phyloP scores from a whole-genome alignment of 2,113 vertebrate genomes.

The Bungarus multicinctus region DNA sequence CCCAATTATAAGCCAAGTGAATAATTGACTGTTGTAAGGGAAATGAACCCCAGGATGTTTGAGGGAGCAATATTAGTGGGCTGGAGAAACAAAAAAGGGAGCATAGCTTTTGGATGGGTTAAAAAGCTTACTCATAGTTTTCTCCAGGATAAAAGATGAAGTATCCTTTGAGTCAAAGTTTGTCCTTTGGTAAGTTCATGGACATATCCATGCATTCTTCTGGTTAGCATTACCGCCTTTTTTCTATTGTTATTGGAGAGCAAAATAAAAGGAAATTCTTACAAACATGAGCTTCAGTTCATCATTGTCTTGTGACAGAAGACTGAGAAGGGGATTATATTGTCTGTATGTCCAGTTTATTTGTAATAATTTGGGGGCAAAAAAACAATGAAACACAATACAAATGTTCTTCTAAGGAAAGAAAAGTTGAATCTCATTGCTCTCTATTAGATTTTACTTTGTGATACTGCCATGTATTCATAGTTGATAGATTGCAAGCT shows the following conservation, averaged over 20 bases:
- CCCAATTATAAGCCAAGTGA: constrained; percentile 34
- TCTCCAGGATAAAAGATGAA: neutral
- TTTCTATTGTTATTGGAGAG: neutral
- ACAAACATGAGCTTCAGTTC: neutral
- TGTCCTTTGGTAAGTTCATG: neutral
- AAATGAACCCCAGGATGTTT: constrained; percentile 7
- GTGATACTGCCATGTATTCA: neutral
- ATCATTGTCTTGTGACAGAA: neutral
- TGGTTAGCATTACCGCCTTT: neutral
- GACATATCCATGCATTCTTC: neutral
- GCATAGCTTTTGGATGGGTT: too few species aligned
- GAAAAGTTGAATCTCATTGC: neutral
- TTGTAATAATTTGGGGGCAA: neutral
- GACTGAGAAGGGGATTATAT: neutral
- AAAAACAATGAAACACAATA: neutral
- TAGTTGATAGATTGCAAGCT: neutral
- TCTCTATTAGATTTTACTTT: neutral
- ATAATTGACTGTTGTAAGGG: neutral
- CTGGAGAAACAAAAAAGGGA: neutral
- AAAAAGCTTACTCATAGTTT: neutral
- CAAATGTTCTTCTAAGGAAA: neutral
- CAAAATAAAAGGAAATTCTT: neutral
- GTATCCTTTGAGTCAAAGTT: neutral
- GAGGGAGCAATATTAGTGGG: neutral
- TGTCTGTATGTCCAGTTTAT: neutral